A percentile compares a stretch with the other conserved stretches of the same genome.
phyloP scores from a whole-genome alignment of 92 coral and sea anemone species.

The Porites divaricata region DNA sequence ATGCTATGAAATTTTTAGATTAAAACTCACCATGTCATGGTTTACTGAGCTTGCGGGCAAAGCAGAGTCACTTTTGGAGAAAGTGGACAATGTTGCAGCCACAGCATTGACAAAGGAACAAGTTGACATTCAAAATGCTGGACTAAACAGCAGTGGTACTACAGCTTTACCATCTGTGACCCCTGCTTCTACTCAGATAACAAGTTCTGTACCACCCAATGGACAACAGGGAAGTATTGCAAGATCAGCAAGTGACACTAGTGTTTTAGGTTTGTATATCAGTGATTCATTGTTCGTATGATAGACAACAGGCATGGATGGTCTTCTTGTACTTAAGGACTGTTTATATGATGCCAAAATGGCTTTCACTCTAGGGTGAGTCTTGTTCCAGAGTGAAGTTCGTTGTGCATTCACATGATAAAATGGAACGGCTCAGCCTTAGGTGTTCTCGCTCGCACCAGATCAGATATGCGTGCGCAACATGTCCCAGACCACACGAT shows the following conservation, averaged over 20 bases:
- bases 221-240: constrained; percentile 20
- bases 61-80: constrained; percentile 94
- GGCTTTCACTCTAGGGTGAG: too few relatives aligned
- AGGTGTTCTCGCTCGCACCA: too few relatives aligned
- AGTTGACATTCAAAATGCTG: constrained; percentile 24
- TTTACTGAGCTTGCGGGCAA: constrained; percentile 92
- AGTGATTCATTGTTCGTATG: neutral
- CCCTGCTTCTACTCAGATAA: constrained; percentile 5
- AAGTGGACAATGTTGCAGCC: constrained; percentile 90
- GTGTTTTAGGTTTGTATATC: constrained; percentile 11
- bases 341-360: too few relatives aligned
- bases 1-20: neutral
- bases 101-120: constrained; percentile 81
- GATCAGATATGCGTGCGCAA: too few relatives aligned
- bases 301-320: neutral
- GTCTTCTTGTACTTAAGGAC: too few relatives aligned
- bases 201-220: constrained; percentile 26
- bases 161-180: neutral
- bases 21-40: constrained; percentile 82
- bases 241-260: constrained; percentile 51
- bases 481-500: too few relatives aligned
- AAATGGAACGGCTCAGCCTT: too few relatives aligned
- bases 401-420: too few relatives aligned
- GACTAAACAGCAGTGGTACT: constrained; percentile 2
- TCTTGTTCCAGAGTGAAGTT: too few relatives aligned